These are phyloP conservation scores for Heliconius hewitsoni DNA, from an alignment of 1,140 invertebrate species.

Conservation along the genomic window DNA sequence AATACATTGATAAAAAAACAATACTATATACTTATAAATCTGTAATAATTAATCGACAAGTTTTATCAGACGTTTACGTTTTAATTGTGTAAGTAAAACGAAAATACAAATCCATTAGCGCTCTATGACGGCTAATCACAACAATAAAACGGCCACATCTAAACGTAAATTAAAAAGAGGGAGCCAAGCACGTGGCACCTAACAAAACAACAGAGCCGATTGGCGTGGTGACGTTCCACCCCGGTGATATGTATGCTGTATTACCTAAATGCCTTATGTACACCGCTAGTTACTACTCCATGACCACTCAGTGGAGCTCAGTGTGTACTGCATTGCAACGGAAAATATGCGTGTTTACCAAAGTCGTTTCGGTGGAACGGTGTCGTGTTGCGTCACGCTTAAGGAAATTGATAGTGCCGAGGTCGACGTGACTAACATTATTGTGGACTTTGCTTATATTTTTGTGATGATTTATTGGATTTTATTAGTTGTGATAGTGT, in stretches of 20 bases:
- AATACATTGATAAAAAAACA: no score
- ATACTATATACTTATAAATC: no score
- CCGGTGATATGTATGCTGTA: conserved; percentile 80
- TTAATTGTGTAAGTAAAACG: background rate
- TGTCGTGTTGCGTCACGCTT: conserved; percentile 80
- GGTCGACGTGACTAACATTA: conserved; percentile 79
- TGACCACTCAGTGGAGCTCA: conserved; percentile 79
- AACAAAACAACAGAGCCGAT: conserved; percentile 80
- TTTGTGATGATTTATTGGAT: conserved; percentile 53
- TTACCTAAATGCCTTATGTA: conserved; percentile 82
- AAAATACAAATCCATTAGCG: conserved; percentile 1
- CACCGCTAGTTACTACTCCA: conserved; percentile 81
- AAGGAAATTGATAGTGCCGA: conserved; percentile 80
- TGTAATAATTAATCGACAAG: background rate
- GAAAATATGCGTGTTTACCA: conserved; percentile 81
- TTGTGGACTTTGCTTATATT: conserved; percentile 63
- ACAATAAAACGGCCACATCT: conserved; percentile 37
- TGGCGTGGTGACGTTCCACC: conserved; percentile 79
- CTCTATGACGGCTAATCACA: conserved; percentile 33
- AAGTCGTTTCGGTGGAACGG: conserved; percentile 80
- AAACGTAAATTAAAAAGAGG: conserved; percentile 69
- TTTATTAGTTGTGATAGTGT: conserved; percentile 46
- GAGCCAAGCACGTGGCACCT: conserved; percentile 76
- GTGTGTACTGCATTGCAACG: conserved; percentile 81
- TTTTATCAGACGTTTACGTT: background rate